These are phyloP conservation scores for Scotopteryx bipunctaria DNA, from an alignment of 2,888 invertebrate genomes.

Conservation along the genomic window DNA sequence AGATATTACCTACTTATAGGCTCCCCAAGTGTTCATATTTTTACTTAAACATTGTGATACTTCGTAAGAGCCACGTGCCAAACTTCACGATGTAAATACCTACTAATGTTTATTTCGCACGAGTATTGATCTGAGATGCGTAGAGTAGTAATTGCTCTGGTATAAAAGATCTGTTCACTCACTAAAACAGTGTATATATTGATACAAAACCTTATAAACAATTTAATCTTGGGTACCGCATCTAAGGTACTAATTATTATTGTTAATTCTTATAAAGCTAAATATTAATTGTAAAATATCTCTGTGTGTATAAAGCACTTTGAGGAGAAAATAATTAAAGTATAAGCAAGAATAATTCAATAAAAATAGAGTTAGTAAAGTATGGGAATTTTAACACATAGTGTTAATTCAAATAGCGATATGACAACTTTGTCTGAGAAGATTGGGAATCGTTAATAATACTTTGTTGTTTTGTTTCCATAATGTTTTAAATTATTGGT, in stretches of 20 bases:
- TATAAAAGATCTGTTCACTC: too few relatives aligned
- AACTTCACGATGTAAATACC: slow-evolving; percentile 29
- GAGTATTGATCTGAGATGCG: slow-evolving; percentile 2
- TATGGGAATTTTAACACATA: slow-evolving; percentile 8
- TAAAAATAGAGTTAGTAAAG: background rate
- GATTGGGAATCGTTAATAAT: background rate
- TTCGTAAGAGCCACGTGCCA: slow-evolving; percentile 50
- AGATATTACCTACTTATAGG: slow-evolving; percentile 27
- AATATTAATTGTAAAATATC: background rate
- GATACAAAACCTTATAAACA: background rate
- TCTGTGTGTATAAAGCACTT: background rate
- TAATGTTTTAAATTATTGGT: background rate
- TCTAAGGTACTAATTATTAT: background rate
- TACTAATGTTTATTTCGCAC: slow-evolving; percentile 10
- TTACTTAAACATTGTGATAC: slow-evolving; percentile 49
- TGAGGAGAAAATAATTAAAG: background rate
- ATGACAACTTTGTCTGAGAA: background rate
- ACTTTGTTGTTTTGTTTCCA: background rate
- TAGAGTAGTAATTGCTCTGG: too few relatives aligned
- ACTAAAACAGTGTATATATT: background rate
- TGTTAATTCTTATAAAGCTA: background rate
- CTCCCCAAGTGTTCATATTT: slow-evolving; percentile 42
- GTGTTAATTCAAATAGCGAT: slow-evolving; percentile 1
- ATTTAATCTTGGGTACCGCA: background rate
- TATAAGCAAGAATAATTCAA: background rate